These are phyloP conservation scores for Botia kubotai DNA, from an alignment of 2,797 vertebrate genomes.

Conservation along the genomic window DNA sequence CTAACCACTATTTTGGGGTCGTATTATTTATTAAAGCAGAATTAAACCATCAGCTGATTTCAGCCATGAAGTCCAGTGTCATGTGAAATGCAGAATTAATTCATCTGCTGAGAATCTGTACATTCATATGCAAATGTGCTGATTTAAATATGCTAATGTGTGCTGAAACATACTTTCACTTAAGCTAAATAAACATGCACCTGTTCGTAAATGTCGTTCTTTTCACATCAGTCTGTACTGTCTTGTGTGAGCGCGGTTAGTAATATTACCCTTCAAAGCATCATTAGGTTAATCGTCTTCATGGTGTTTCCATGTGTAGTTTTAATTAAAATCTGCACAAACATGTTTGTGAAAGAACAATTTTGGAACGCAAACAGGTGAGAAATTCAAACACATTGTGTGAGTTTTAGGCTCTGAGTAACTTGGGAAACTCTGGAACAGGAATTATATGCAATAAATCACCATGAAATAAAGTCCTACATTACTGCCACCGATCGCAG, in stretches of 20 bases:
- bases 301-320: not conserved
- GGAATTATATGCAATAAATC: constrained; percentile 10
- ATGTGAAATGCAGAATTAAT: not conserved
- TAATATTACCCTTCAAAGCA: constrained; percentile 43
- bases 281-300: not conserved
- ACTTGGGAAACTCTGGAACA: not conserved
- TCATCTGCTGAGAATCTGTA: constrained; percentile 33
- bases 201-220: not conserved
- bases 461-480: not conserved
- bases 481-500: no score
- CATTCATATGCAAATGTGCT: constrained; percentile 38
- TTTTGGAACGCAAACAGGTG: constrained; percentile 14
- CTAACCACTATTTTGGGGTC: constrained; percentile 9
- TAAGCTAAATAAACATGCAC: constrained; percentile 15
- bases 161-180: constrained; percentile 41
- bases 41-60: constrained; percentile 5
- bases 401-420: constrained; percentile 4
- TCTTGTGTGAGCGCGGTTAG: constrained; percentile 41
- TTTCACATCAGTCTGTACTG: constrained; percentile 13
- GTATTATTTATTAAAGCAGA: constrained; percentile 29
- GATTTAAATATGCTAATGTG: not conserved
- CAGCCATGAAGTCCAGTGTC: constrained; percentile 10
- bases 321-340: constrained; percentile 46
- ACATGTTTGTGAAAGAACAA: constrained; percentile 9
- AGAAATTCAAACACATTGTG: constrained; percentile 1